Conservation (phyloP, 2,797 vertebrate genomes). For the Myotis planiceps region DNA sequence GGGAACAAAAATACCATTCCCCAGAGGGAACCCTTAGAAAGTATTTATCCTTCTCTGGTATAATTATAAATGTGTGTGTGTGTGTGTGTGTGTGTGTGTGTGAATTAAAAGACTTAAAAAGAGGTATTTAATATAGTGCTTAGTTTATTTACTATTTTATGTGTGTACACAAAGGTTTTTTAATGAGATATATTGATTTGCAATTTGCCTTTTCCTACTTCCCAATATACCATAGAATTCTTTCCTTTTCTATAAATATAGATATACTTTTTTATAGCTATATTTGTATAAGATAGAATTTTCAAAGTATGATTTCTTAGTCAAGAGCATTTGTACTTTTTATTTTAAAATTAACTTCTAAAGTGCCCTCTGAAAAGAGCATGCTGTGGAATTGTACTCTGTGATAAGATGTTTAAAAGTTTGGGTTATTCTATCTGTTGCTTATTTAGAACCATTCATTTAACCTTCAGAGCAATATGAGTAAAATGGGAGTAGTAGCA, state of each 20-base stretch:
- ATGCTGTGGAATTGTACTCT: not conserved
- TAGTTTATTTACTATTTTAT: conserved; percentile 8
- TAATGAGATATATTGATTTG: not conserved
- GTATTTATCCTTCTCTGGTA: not conserved
- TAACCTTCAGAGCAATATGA: not conserved
- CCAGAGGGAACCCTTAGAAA: not conserved
- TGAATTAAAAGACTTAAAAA: conserved; percentile 26
- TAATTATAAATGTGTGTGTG: not conserved
- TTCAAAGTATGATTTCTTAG: not conserved
- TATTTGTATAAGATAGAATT: not conserved
- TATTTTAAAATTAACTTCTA: not conserved
- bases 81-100: not conserved
- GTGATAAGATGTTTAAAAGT: not conserved
- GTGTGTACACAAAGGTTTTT: not conserved
- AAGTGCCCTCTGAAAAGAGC: conserved; percentile 6
- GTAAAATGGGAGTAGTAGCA: not conserved
- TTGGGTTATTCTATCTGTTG: not conserved
- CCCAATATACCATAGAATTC: not conserved
- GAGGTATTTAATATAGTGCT: not conserved
- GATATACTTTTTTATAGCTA: not conserved
- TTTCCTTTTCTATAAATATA: not conserved
- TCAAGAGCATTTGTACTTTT: not conserved
- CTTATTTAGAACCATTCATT: not conserved
- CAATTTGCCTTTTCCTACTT: not conserved
- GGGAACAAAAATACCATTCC: not conserved